Conservation (phyloP, 1,140 invertebrate species). For the Oryctes rhinoceros region DNA sequence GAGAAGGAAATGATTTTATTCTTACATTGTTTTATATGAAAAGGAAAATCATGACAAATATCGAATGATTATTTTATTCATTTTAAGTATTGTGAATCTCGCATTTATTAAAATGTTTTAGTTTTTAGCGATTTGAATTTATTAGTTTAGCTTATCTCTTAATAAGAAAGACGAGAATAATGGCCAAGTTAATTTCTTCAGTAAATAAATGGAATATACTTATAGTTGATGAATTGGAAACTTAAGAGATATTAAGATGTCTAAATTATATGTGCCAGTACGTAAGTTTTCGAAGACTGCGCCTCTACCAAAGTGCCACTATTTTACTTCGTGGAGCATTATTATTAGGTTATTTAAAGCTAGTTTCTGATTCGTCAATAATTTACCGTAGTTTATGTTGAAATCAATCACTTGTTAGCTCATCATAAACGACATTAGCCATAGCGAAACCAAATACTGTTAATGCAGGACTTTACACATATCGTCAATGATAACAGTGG, state of each 20-base stretch:
- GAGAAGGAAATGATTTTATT: neutral
- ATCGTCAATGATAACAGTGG: neutral
- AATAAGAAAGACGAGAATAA: neutral
- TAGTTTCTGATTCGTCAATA: too few species aligned
- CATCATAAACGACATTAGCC: too few species aligned
- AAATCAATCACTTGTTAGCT: too few species aligned
- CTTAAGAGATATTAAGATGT: too few species aligned
- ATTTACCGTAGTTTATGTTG: too few species aligned
- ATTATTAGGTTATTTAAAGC: too few species aligned
- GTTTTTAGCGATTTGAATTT: neutral
- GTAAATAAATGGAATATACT: too few species aligned
- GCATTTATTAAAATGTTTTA: constrained; percentile 1
- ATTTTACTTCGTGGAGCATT: too few species aligned
- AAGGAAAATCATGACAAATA: neutral
- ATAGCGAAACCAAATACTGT: neutral
- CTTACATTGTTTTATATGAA: neutral
- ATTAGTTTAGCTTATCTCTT: neutral
- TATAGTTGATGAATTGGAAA: too few species aligned
- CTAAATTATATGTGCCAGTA: too few species aligned
- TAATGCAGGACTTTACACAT: neutral
- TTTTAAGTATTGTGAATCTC: neutral
- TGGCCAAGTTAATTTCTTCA: neutral
- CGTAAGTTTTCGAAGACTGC: too few species aligned
- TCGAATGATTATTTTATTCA: neutral
- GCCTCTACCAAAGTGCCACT: too few species aligned